These are phyloP conservation scores for Xiphias gladius DNA, from an alignment of 2,113 vertebrate species.

Conservation along the genomic window DNA sequence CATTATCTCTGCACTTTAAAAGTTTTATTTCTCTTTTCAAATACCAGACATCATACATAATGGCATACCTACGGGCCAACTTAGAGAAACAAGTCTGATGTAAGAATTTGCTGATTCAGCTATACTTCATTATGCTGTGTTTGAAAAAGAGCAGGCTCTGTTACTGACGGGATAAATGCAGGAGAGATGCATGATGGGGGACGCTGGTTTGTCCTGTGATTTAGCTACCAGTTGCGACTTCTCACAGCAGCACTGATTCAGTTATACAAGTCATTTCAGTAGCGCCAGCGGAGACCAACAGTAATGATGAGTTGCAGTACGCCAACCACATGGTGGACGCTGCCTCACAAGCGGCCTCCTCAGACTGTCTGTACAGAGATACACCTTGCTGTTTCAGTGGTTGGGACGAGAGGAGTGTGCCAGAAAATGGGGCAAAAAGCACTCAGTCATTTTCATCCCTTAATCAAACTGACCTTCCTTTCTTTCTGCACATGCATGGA, in stretches of 20 bases:
- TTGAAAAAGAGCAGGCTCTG: slow-evolving; percentile 64
- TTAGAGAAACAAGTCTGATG: slow-evolving; percentile 57
- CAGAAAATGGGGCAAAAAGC: slow-evolving; percentile 1
- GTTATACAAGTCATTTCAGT: slow-evolving; percentile 69
- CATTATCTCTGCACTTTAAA: slow-evolving; percentile 44
- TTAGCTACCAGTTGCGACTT: slow-evolving; percentile 64
- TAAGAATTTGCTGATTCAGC: slow-evolving; percentile 63
- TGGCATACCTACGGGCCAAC: slow-evolving; percentile 26
- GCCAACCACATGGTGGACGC: slow-evolving; percentile 67
- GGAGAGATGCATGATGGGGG: slow-evolving; percentile 56
- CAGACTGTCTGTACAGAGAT: slow-evolving; percentile 59
- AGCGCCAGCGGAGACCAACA: slow-evolving; percentile 54
- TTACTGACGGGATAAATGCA: slow-evolving; percentile 56
- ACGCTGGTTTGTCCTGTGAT: slow-evolving; percentile 57
- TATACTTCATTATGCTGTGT: slow-evolving; percentile 33
- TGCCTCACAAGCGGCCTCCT: slow-evolving; percentile 54
- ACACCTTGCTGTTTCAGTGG: slow-evolving; percentile 65
- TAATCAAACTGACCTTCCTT: slow-evolving; percentile 14
- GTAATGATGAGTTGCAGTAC: slow-evolving; percentile 72
- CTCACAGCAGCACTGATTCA: slow-evolving; percentile 49
- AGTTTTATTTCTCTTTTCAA: slow-evolving; percentile 19
- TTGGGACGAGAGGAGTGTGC: background rate
- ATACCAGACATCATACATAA: slow-evolving; percentile 29
- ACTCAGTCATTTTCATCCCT: slow-evolving; percentile 21
- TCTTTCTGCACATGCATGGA: slow-evolving; percentile 5